Conservation (phyloP, 1,140 invertebrate genomes). For the Drosophila sproati region DNA sequence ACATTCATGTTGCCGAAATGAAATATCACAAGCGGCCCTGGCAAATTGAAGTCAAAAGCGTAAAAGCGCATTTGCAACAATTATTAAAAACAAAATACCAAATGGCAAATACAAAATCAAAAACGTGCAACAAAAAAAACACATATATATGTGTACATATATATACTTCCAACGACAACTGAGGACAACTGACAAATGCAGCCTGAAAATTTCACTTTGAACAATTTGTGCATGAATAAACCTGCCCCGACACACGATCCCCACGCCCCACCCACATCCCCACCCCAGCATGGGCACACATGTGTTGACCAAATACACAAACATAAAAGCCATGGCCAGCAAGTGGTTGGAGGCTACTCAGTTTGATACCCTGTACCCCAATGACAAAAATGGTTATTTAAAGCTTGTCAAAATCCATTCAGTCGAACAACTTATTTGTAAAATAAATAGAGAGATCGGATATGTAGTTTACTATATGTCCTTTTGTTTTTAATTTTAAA, state of each 20-base stretch:
- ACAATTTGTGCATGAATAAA: slow-evolving; percentile 79
- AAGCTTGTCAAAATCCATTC: no score
- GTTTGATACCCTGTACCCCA: neutral
- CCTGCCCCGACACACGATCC: slow-evolving; percentile 35
- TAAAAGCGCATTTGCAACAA: slow-evolving; percentile 83
- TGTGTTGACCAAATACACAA: slow-evolving; percentile 48
- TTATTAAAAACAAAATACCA: slow-evolving; percentile 44
- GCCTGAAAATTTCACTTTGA: slow-evolving; percentile 68
- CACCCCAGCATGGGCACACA: slow-evolving; percentile 22
- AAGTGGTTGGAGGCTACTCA: slow-evolving; percentile 18
- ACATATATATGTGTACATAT: neutral
- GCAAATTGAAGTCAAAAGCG: slow-evolving; percentile 77
- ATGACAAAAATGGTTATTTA: neutral
- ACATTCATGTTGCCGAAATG: slow-evolving; percentile 41
- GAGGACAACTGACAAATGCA: slow-evolving; percentile 75
- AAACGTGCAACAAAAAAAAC: neutral
- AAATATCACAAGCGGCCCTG: slow-evolving; percentile 62
- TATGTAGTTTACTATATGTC: no score
- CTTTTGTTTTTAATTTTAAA: no score
- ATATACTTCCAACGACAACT: neutral
- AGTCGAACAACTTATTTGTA: no score
- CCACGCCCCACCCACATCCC: neutral
- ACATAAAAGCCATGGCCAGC: slow-evolving; percentile 18
- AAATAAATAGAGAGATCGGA: no score
- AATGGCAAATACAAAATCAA: slow-evolving; percentile 11